Evolutionary conservation across 2,113 vertebrate genomes (phyloP), one percentile per base, ranked within the genome.

Genomic region (Podarcis raffonei): DNA sequence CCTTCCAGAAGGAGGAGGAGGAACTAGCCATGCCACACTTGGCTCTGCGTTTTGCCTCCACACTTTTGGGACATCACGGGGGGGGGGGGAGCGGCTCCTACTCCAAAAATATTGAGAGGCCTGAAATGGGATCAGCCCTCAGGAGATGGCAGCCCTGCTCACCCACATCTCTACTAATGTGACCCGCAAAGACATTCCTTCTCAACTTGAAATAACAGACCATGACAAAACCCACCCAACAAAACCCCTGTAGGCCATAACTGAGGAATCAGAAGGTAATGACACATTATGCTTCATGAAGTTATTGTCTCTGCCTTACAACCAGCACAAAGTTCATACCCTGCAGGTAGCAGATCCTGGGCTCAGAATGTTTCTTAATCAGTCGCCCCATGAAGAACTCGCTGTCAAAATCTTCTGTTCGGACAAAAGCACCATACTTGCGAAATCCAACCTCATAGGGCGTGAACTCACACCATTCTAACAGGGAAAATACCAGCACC

Each of bases 401-500:
- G 0, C 96, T 97, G 89, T 95, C 95, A 30, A 97, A 97, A 83
- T 97, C 89, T 85, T 97, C 94, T 42, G 96, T 94, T 84, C 87
- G 88, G 71, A 96, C 83, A 90, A 96, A 97, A 84, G 94, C 96
- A 88, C 96, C 96, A 0, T 97, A 97, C 90, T 96, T 97, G 57
- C 82, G 95, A 88, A 97, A 95, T 71, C 96, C 96, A 81, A 96
- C 92, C 88, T 97, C 96, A 91, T 96, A 94, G 2, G 96, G 96
- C 74, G 96, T 97, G 91, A 96, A 97, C 78, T 97, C 96, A 0
- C 96, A 96, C 96, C 96, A 97, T 68, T 97, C 96, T 97, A 90
- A 81, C 79, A 94, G 83, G 18, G 84, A 93, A 32, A 25, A 11
- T 87, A 94, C 78, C 3, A 37, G 71, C 27, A 69, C 5, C 62